Evolutionary conservation across 2,113 vertebrate species (phyloP).

Genomic region (Rhinichthys klamathensis): DNA sequence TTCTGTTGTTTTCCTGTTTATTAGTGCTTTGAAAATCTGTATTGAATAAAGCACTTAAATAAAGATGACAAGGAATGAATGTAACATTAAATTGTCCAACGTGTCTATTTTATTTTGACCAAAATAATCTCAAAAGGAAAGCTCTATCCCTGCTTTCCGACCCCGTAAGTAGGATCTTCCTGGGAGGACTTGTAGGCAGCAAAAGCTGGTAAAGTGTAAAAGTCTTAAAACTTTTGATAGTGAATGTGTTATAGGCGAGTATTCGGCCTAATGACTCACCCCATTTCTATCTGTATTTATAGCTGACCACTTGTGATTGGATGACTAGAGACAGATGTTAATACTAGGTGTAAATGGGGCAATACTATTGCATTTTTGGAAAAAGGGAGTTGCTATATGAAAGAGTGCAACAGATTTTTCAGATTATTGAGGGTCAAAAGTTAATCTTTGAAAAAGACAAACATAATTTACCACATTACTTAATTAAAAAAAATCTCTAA

Average conservation of each 20-base stretch:
- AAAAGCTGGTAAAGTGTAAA: background rate
- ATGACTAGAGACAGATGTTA: background rate
- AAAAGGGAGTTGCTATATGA: background rate
- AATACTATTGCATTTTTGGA: background rate
- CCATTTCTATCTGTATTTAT: slow-evolving; percentile 7
- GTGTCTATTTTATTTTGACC: background rate
- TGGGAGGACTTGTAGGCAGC: background rate
- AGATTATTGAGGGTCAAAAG: background rate
- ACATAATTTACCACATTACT: no score
- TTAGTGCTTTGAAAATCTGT: no score
- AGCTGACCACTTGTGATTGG: background rate
- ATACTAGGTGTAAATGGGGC: background rate
- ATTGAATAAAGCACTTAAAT: no score
- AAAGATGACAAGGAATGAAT: no score
- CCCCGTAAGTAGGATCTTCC: background rate
- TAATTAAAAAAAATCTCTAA: no score
- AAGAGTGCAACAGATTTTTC: background rate
- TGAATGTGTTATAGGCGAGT: background rate
- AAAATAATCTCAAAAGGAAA: background rate
- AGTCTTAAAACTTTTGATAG: background rate
- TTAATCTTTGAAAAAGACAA: no score
- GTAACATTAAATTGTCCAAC: background rate
- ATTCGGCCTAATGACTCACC: background rate
- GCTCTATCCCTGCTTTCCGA: background rate
- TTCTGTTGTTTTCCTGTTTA: no score